A percentile compares a stretch with the other conserved stretches of the same genome.
Conservation (phyloP, 2,888 invertebrate genomes). For the Nemapogon koenigi region DNA sequence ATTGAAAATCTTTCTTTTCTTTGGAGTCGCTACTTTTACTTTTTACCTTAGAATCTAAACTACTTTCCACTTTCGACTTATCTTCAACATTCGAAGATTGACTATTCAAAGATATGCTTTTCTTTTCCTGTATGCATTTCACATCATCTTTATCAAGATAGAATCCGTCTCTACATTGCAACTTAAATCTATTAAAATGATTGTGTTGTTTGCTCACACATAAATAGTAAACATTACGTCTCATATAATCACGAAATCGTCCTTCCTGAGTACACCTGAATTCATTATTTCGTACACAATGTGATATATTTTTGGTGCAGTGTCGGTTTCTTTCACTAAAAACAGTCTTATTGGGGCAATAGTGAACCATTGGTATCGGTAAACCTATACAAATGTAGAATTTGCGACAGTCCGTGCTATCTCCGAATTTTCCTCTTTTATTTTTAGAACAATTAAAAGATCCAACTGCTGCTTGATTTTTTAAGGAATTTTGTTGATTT, state of each 20-base stretch:
- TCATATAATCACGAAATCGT: conserved; percentile 37
- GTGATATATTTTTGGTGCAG: conserved; percentile 52
- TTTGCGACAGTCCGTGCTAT: conserved; percentile 50
- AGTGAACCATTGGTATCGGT: conserved; percentile 28
- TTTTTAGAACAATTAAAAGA: conserved; percentile 26
- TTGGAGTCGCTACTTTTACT: conserved; percentile 4
- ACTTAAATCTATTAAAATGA: conserved; percentile 36
- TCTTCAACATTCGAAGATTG: neutral
- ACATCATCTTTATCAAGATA: conserved; percentile 31
- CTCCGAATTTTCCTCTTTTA: conserved; percentile 48
- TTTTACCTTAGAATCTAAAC: conserved; percentile 5
- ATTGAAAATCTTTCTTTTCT: conserved; percentile 24
- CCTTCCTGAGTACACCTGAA: conserved; percentile 49
- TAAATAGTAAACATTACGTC: conserved; percentile 45
- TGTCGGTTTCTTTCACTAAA: conserved; percentile 48
- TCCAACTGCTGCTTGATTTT: neutral
- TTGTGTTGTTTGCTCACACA: conserved; percentile 33
- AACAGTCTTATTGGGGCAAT: conserved; percentile 44
- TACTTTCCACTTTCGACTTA: neutral
- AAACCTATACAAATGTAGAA: conserved; percentile 55
- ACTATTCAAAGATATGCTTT: conserved; percentile 1
- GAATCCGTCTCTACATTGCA: conserved; percentile 39
- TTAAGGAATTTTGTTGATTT: too few species aligned
- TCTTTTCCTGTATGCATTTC: conserved; percentile 29
- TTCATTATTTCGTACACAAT: conserved; percentile 49